phyloP scores from a whole-genome alignment of 2,888 invertebrate species.

The Podotricha telesiphe region DNA sequence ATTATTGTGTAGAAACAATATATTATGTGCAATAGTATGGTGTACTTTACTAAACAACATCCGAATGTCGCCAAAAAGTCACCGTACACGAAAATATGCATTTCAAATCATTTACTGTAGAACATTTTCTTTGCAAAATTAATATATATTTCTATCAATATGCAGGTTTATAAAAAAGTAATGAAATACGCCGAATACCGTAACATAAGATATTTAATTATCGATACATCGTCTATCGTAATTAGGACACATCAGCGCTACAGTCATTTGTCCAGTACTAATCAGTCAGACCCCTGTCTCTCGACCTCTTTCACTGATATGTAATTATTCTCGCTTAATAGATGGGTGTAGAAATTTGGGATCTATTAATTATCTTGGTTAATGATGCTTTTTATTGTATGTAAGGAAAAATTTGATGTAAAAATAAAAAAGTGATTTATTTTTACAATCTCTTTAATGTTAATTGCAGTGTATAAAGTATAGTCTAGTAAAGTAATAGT shows the following conservation, averaged over 20 bases:
- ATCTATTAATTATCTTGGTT: conserved; percentile 25
- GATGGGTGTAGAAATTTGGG: conserved; percentile 31
- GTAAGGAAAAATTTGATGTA: not conserved
- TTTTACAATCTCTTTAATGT: too few species aligned
- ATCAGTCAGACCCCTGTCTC: conserved; percentile 49
- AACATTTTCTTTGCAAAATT: too few species aligned
- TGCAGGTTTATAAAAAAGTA: not conserved
- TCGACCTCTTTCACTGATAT: conserved; percentile 46
- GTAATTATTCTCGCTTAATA: conserved; percentile 43
- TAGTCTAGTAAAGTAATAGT: too few species aligned
- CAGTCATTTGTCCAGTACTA: conserved; percentile 48
- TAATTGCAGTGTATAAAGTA: too few species aligned
- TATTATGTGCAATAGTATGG: too few species aligned
- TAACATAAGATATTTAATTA: conserved; percentile 47
- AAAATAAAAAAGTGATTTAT: too few species aligned
- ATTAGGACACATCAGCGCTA: conserved; percentile 50
- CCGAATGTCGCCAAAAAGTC: too few species aligned
- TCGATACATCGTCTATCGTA: conserved; percentile 44
- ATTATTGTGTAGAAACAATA: too few species aligned
- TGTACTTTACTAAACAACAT: too few species aligned
- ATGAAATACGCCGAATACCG: not conserved
- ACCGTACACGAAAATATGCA: too few species aligned
- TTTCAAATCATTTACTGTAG: too few species aligned
- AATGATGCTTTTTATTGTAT: conserved; percentile 18
- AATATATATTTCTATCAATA: not conserved